Conservation (phyloP, 92 coral and sea anemone species). For the Epizoanthus rinbou region DNA sequence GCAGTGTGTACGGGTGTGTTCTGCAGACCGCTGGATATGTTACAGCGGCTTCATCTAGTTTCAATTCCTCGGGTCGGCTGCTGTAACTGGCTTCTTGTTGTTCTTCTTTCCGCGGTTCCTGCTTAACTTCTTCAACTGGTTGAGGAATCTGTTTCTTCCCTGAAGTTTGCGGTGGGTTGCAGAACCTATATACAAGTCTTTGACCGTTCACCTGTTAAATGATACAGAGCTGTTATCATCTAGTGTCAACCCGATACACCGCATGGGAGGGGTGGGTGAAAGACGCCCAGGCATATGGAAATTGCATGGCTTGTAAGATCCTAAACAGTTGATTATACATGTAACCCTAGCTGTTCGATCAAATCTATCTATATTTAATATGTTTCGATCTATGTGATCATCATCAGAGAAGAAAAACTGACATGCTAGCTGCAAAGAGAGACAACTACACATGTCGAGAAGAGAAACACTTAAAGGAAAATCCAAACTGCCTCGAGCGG, state of each 20-base stretch:
- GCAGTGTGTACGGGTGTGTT: not conserved
- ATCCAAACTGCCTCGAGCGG: too few relatives aligned
- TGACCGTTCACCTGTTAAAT: slow-evolving; percentile 84
- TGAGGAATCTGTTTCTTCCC: not conserved
- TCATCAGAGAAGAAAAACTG: too few relatives aligned
- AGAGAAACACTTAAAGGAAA: too few relatives aligned
- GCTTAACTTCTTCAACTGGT: not conserved
- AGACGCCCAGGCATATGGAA: too few relatives aligned
- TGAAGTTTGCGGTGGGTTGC: slow-evolving; percentile 66
- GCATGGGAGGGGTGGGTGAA: not conserved
- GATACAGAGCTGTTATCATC: not conserved
- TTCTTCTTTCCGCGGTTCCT: not conserved
- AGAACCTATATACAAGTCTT: slow-evolving; percentile 89
- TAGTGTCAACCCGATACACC: not conserved
- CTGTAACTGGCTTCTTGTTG: not conserved
- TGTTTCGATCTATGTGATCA: too few relatives aligned
- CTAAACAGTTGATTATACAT: too few relatives aligned
- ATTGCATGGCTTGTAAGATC: too few relatives aligned
- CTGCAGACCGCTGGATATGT: not conserved
- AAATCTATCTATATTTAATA: too few relatives aligned
- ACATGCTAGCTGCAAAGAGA: too few relatives aligned
- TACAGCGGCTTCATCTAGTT: not conserved
- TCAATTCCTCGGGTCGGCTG: not conserved
- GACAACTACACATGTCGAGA: too few relatives aligned
- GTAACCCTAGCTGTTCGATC: too few relatives aligned